Base-by-base conservation (phyloP, 2,113 vertebrate species). In the Pelecanus crispus region DNA sequence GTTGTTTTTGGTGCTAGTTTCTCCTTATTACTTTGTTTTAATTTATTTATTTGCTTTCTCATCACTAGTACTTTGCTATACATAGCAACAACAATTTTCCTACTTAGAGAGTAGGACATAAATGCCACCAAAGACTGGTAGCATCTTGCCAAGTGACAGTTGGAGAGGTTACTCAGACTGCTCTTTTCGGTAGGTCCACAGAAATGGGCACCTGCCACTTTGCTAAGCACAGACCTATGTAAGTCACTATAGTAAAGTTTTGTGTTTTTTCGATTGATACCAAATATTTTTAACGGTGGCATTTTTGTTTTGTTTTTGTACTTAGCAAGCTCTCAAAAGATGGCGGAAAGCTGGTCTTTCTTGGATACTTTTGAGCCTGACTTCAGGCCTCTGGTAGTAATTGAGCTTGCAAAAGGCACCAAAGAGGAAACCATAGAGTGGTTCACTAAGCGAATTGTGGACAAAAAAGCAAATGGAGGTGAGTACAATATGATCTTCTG, bases 401-500 rank as follows among this genome's bases (percentile, higher is more conserved):
- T 99, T 95, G 99, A 99, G 91, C 97, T 99, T 90, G 98, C 98
- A 75, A 96, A 98, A 61, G 96, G 98, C 93, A 97, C 98, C 68
- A 98, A 98, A 89, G 95, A 98, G 67, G 99, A 99, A 96, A 98
- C 99, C 36, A 94, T 98, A 85, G 84, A 97, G 25, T 99, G 99
- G 99, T 96, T 99, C 78, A 98, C 98, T 66, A 97, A 95, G 67
- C 98, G 98, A 97, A 99, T 99, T 81, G 96, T 96, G 92, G 98
- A 98, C 90, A 98, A 96, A 73, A 99, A 99, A 84, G 97, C 98
- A 80, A 96, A 98, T 82, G 99, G 99, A 97, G 99, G 99, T 99
- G 94, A 97, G 97, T 96, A 14, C 61, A 71, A 17, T 53, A 42
- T 71, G 38, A 38, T 16, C 74, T 44, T 74, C 7, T 73, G 8